Evolutionary conservation across 2,888 invertebrate genomes (phyloP), one percentile per base, ranked within the genome.

Genomic region (Ethmia dodecea): DNA sequence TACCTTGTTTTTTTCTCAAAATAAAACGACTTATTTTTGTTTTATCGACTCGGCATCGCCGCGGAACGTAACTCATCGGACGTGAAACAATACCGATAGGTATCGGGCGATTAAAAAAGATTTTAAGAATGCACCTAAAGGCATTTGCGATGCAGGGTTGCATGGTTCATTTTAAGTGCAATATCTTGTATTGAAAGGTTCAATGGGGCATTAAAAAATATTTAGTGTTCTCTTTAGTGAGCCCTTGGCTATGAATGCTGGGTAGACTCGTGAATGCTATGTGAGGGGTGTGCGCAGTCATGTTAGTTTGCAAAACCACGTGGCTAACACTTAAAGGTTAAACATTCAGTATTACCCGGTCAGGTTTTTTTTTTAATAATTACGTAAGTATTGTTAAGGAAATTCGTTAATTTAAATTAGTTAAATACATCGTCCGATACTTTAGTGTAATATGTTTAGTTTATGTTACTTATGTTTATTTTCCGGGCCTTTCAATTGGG

Each of bases 31-130:
- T 67, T 60, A 67, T 72, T 73, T 75, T 71, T 56, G 70, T 78
- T 77, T 71, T 77, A 77, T 75, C 71, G 66, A 52, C 52, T 60
- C 57, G n/a, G 63, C 59, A 71, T 70, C 70, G 63, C 62, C 47
- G 47, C 52, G 50, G 60, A 58, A 70, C 71, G 69, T 74, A 71
- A 73, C 68, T 78, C 72, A 74, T 75, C 65, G 66, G 57, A 69
- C 70, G 72, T 74, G 64, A 72, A 68, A 79, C 79, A 78, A 79
- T 78, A 71, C 72, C 55, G 78, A 80, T 78, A 78, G 69, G 60
- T 62, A 81, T 77, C 75, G 59, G 62, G 60, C 59, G 69, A 76
- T 72, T 70, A 75, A 78, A 76, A 71, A 69, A 59, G 70, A 61
- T 60, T 60, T 61, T 56, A 60, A 70, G 70, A 62, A 64, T 56